These are phyloP conservation scores for Sycobia sp. DNA, from an alignment of 1,140 invertebrate species.

Conservation along the genomic window DNA sequence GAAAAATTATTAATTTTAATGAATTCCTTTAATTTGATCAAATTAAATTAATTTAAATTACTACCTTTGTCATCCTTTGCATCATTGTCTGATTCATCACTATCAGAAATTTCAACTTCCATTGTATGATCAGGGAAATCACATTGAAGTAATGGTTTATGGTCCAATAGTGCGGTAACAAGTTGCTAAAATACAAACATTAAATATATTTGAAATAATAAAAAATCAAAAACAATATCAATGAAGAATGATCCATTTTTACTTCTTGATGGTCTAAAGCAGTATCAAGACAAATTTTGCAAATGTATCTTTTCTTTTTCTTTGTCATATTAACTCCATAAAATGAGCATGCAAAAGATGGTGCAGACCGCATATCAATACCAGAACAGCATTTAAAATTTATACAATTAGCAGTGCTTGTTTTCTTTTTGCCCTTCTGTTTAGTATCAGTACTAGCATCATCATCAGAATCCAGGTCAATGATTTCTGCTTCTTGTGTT, in stretches of 20 bases:
- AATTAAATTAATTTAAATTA: constrained; percentile 10
- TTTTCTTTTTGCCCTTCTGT: constrained; percentile 42
- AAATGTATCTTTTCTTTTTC: constrained; percentile 60
- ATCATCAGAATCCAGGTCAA: constrained; percentile 56
- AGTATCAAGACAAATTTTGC: constrained; percentile 58
- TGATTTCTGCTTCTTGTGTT: constrained; percentile 43
- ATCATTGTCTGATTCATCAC: constrained; percentile 60
- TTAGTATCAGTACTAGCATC: constrained; percentile 36
- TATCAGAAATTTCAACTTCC: constrained; percentile 65
- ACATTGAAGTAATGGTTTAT: constrained; percentile 56
- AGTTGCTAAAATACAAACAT: constrained; percentile 49
- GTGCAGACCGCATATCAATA: constrained; percentile 55
- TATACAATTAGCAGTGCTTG: constrained; percentile 58
- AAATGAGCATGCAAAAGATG: constrained; percentile 62
- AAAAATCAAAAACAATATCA: background rate
- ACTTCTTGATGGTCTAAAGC: constrained; percentile 58
- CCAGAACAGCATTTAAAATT: constrained; percentile 64
- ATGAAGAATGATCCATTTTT: constrained; percentile 22
- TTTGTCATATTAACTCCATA: constrained; percentile 59
- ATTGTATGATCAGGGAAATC: constrained; percentile 64
- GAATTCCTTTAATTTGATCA: background rate
- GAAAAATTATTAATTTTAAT: background rate
- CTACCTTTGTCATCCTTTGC: constrained; percentile 37
- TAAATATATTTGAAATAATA: constrained; percentile 18
- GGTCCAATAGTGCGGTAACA: constrained; percentile 49